These are phyloP conservation scores for Achatina immaculata DNA, from an alignment of 1,140 invertebrate species.

Conservation along the genomic window DNA sequence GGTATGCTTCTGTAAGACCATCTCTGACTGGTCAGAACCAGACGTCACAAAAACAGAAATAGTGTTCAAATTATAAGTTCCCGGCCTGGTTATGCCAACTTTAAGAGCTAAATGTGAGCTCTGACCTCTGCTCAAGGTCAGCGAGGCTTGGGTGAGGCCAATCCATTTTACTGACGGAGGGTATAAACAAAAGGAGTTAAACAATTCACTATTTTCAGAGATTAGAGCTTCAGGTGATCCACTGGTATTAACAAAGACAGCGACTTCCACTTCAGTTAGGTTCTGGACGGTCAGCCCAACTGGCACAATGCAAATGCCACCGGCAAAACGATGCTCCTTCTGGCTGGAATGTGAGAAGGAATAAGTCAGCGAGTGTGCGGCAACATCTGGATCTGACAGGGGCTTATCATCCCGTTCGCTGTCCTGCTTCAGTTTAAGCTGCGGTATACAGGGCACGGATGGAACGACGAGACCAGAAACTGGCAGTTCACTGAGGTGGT, in stretches of 20 bases:
- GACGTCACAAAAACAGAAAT: constrained; percentile 64
- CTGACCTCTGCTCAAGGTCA: constrained; percentile 53
- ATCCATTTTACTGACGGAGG: constrained; percentile 57
- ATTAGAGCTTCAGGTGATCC: constrained; percentile 61
- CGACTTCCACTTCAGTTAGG: constrained; percentile 54
- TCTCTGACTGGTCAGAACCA: constrained; percentile 55
- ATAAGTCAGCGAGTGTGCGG: constrained; percentile 60
- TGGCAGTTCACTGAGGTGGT: constrained; percentile 58
- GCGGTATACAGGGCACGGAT: constrained; percentile 55
- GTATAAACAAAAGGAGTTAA: constrained; percentile 26
- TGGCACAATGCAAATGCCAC: constrained; percentile 58
- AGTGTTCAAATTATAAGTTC: constrained; percentile 67
- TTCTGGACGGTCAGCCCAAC: constrained; percentile 62
- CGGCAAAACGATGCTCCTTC: constrained; percentile 57
- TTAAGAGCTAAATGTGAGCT: constrained; percentile 50
- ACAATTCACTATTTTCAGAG: constrained; percentile 17
- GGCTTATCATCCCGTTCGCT: constrained; percentile 43
- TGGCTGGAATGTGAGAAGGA: constrained; percentile 56
- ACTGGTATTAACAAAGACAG: constrained; percentile 62
- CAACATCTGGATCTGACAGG: constrained; percentile 57
- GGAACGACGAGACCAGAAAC: constrained; percentile 60
- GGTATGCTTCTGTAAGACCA: constrained; percentile 64
- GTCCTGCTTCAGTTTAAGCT: constrained; percentile 58
- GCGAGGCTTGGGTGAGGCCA: constrained; percentile 56
- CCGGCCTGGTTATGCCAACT: constrained; percentile 62